Conservation (phyloP, 2,888 invertebrate species). For the Hypsopygia costalis region DNA sequence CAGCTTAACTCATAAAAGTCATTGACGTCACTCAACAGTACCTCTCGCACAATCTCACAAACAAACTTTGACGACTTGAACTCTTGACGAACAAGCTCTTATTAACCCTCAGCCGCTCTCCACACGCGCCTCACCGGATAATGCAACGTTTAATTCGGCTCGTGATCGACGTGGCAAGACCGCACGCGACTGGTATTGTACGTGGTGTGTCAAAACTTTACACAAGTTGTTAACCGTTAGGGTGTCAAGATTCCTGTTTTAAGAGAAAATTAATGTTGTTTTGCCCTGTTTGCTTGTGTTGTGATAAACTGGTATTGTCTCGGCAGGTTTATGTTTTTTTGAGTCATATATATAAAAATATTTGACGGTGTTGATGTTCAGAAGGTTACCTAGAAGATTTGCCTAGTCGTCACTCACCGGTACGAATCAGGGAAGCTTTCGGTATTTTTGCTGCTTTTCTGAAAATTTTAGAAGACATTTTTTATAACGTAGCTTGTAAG, state of each 20-base stretch:
- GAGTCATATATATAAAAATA: too few species aligned
- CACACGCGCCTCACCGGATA: background rate
- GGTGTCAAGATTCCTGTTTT: background rate
- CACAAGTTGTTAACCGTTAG: background rate
- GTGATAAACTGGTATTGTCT: too few species aligned
- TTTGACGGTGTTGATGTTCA: too few species aligned
- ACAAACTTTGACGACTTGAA: background rate
- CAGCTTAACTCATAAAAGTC: background rate
- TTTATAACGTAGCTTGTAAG: too few species aligned
- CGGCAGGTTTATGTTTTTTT: too few species aligned
- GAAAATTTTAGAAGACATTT: too few species aligned
- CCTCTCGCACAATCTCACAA: background rate
- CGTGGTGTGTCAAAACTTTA: background rate
- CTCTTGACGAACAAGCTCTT: background rate
- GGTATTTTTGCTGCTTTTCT: too few species aligned
- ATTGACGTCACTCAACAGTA: background rate
- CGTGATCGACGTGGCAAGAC: constrained; percentile 23
- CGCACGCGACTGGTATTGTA: constrained; percentile 15
- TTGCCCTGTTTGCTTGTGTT: too few species aligned
- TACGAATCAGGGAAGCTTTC: too few species aligned
- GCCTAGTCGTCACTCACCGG: too few species aligned
- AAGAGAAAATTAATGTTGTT: too few species aligned
- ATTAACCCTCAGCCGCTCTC: background rate
- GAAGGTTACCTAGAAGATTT: too few species aligned
- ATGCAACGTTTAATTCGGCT: constrained; percentile 2